These are phyloP conservation scores for Catostylus mosaicus DNA, from an alignment of 30 jellyfish, hydroid and myxozoan species.

Conservation along the genomic window DNA sequence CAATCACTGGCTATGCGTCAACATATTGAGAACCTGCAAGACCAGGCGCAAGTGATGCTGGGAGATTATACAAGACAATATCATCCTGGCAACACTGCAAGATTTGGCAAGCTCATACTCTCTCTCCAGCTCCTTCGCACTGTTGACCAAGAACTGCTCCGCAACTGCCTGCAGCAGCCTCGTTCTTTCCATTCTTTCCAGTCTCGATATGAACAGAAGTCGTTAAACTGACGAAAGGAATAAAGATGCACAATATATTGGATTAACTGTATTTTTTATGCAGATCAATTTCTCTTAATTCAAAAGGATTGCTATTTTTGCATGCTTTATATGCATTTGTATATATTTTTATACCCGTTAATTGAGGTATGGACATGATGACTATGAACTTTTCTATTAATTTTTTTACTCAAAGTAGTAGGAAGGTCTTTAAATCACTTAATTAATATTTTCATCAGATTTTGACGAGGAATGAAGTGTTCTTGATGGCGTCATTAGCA, in stretches of 20 bases:
- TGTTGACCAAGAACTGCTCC: constrained; percentile 63
- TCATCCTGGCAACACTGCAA: constrained; percentile 74
- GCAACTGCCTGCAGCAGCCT: constrained; percentile 67
- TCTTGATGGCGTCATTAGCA: too few relatives aligned
- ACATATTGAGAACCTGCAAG: constrained; percentile 84
- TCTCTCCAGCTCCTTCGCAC: constrained; percentile 77
- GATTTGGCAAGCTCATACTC: constrained; percentile 85
- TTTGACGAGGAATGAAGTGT: too few relatives aligned
- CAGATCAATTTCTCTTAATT: neutral
- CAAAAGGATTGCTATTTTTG: neutral
- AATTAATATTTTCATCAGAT: too few relatives aligned
- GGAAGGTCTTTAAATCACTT: too few relatives aligned
- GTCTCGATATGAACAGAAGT: constrained; percentile 21
- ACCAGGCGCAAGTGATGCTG: constrained; percentile 90
- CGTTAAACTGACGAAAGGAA: constrained; percentile 1
- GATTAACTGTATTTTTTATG: neutral
- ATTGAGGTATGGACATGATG: too few relatives aligned
- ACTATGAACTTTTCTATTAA: neutral
- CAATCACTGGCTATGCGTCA: constrained; percentile 71
- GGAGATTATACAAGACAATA: constrained; percentile 66
- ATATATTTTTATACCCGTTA: constrained; percentile 6
- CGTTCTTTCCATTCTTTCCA: constrained; percentile 36
- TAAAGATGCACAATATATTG: neutral
- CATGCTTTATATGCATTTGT: constrained; percentile 1
- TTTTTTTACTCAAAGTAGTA: neutral